phyloP scores from a whole-genome alignment of 1,140 invertebrate species.

The Orius insidiosus region DNA sequence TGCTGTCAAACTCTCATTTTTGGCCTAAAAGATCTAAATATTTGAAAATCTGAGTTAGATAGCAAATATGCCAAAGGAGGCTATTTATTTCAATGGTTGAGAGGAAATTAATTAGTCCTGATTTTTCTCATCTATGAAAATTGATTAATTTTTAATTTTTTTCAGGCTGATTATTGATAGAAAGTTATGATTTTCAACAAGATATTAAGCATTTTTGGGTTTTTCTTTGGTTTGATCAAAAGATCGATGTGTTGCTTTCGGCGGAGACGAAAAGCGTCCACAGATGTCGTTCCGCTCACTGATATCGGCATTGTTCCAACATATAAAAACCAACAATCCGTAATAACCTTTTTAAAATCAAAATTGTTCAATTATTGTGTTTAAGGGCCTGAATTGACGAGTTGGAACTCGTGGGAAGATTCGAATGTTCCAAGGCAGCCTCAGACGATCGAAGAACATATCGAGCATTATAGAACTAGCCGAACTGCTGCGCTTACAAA shows the following conservation, averaged over 20 bases:
- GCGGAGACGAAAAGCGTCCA: conserved; percentile 29
- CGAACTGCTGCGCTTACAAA: conserved; percentile 24
- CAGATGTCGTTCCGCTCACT: conserved; percentile 32
- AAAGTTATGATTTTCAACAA: conserved; percentile 23
- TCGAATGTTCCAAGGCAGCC: conserved; percentile 23
- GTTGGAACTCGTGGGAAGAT: conserved; percentile 32
- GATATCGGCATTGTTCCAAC: conserved; percentile 31
- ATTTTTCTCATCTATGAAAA: no score
- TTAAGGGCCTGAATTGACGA: conserved; percentile 21
- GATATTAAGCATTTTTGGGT: conserved; percentile 30
- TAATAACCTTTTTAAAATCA: not conserved
- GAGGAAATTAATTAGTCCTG: no score
- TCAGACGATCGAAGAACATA: conserved; percentile 32
- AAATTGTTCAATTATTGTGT: not conserved
- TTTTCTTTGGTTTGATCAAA: conserved; percentile 29
- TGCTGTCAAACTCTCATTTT: no score
- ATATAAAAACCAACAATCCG: conserved; percentile 10
- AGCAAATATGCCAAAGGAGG: no score
- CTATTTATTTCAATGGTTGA: no score
- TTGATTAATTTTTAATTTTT: conserved; percentile 1
- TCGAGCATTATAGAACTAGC: conserved; percentile 29
- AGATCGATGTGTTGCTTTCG: conserved; percentile 35
- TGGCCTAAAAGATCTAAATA: no score
- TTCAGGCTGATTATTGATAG: not conserved
- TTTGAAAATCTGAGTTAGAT: no score